Percentiles rank a stretch among this genome's conserved stretches.
These are phyloP conservation scores for Flexamia atlantica DNA, from an alignment of 2,888 invertebrate genomes.

Conservation along the genomic window DNA sequence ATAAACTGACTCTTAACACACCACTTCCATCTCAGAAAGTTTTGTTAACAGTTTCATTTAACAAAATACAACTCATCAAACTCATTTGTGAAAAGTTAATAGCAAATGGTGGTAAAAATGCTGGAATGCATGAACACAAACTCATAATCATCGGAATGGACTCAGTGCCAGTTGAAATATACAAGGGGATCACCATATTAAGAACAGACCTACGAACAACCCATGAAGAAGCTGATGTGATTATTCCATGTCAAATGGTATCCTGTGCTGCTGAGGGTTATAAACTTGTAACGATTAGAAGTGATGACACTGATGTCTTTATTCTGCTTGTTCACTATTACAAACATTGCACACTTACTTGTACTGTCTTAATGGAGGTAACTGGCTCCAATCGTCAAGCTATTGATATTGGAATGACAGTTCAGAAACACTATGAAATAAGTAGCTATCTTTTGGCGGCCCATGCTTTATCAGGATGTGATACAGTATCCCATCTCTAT, in stretches of 20 bases:
- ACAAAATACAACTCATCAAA: conserved; percentile 25
- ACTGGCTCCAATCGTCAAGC: conserved; percentile 29
- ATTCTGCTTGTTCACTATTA: conserved; percentile 39
- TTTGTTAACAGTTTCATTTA: conserved; percentile 29
- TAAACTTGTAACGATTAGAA: conserved; percentile 42
- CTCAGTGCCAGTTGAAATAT: conserved; percentile 23
- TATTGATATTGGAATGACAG: conserved; percentile 47
- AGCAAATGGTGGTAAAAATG: conserved; percentile 13
- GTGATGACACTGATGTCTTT: conserved; percentile 41
- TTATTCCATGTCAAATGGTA: conserved; percentile 39
- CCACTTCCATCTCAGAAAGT: conserved; percentile 29
- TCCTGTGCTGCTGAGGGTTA: conserved; percentile 24
- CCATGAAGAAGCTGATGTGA: conserved; percentile 39
- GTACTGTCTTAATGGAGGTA: conserved; percentile 33
- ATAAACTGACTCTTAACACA: conserved; percentile 23
- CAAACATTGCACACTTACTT: conserved; percentile 29
- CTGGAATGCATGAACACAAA: conserved; percentile 18
- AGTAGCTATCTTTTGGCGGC: conserved; percentile 32
- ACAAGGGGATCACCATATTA: conserved; percentile 23
- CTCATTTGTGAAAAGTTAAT: conserved; percentile 29
- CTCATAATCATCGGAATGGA: conserved; percentile 9
- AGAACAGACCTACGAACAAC: conserved; percentile 44
- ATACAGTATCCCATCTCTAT: conserved; percentile 21
- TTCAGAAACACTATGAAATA: conserved; percentile 40
- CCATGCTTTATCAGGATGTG: conserved; percentile 23